These are phyloP conservation scores for Allobates femoralis DNA, from an alignment of 2,797 vertebrate species.

Conservation along the genomic window DNA sequence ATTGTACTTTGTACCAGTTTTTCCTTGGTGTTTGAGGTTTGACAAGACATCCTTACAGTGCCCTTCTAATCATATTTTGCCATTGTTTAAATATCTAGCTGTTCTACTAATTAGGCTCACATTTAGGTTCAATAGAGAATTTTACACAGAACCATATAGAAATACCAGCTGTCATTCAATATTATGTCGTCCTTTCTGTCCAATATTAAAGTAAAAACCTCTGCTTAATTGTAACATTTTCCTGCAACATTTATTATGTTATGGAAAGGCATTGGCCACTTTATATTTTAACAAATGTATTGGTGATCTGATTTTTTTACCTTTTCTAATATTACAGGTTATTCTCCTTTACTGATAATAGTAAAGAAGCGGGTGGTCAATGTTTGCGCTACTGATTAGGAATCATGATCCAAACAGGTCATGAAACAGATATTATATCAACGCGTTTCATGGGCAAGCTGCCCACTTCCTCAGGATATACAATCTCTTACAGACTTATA, in stretches of 20 bases:
- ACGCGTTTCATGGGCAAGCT: too few relatives aligned
- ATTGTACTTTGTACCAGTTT: neutral
- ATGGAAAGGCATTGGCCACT: neutral
- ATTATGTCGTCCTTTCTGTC: constrained; percentile 3
- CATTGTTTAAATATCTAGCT: constrained; percentile 15
- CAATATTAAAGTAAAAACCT: neutral
- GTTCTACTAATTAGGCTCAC: constrained; percentile 46
- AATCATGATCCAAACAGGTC: too few relatives aligned
- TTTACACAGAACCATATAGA: constrained; percentile 10
- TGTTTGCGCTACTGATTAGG: too few relatives aligned
- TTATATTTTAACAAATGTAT: too few relatives aligned
- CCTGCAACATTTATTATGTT: neutral
- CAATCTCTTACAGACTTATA: too few relatives aligned
- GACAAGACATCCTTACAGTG: constrained; percentile 22
- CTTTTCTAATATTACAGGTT: too few relatives aligned
- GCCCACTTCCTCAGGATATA: too few relatives aligned
- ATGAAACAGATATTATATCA: too few relatives aligned
- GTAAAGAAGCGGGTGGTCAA: too few relatives aligned
- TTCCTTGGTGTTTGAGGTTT: neutral
- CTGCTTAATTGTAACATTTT: neutral
- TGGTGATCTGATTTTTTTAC: too few relatives aligned
- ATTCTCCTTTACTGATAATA: too few relatives aligned
- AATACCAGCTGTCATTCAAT: constrained; percentile 47
- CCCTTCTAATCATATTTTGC: constrained; percentile 37
- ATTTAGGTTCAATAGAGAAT: constrained; percentile 22